Conservation (phyloP, 2,797 vertebrate genomes). For the Harpagifer antarcticus region DNA sequence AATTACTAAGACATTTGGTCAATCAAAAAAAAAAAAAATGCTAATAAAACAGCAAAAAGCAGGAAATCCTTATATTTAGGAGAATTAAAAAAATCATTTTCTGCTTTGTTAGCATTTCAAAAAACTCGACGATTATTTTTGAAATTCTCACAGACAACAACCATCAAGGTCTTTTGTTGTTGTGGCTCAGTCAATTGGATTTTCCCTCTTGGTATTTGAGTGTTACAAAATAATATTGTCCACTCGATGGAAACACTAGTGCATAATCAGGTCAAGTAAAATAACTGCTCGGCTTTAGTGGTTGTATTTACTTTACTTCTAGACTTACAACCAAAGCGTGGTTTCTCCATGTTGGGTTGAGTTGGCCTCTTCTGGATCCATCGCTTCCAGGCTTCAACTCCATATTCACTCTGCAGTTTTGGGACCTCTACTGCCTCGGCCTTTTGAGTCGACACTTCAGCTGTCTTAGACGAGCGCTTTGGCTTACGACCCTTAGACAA, state of each 20-base stretch:
- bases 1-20: no score
- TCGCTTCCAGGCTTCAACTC: conserved; percentile 94
- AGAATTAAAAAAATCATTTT: no score
- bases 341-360: conserved; percentile 90
- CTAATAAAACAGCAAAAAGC: no score
- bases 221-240: not conserved
- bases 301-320: not conserved
- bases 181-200: not conserved
- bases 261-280: not conserved
- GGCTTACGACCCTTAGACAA: conserved; percentile 61
- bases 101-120: no score
- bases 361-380: conserved; percentile 95
- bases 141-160: no score
- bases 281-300: not conserved
- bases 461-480: conserved; percentile 35
- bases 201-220: not conserved
- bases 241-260: not conserved
- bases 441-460: conserved; percentile 65
- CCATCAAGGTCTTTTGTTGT: not conserved
- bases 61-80: no score
- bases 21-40: no score
- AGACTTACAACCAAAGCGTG: conserved; percentile 90
- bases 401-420: conserved; percentile 92
- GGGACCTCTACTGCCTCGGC: conserved; percentile 43
- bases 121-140: no score